Conservation (phyloP, 2,888 invertebrate genomes). For the Philhelius pedissequus region DNA sequence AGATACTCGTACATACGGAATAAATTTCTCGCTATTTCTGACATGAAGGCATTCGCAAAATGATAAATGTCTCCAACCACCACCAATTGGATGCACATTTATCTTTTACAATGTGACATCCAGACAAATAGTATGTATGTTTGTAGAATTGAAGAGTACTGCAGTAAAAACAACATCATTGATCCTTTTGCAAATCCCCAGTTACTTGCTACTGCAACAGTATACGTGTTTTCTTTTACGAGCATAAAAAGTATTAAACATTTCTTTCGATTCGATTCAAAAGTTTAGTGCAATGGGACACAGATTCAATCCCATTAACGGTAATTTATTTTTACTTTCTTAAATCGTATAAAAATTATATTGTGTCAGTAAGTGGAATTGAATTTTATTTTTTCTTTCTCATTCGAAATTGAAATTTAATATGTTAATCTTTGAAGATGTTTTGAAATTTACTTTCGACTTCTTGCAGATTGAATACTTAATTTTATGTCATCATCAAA, state of each 20-base stretch:
- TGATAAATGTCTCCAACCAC: neutral
- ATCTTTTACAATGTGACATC: neutral
- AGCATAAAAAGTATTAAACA: conserved; percentile 20
- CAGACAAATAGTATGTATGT: neutral
- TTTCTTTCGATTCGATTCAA: neutral
- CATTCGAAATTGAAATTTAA: neutral
- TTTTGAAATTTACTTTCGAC: neutral
- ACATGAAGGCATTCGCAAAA: neutral
- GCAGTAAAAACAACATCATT: neutral
- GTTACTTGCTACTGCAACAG: neutral
- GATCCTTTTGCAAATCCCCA: neutral
- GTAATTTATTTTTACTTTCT: conserved; percentile 29
- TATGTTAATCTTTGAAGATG: neutral
- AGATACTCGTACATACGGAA: neutral
- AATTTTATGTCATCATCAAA: too few species aligned
- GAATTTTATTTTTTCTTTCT: neutral
- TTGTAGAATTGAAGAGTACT: neutral
- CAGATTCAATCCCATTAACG: conserved; percentile 38
- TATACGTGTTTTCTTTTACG: neutral
- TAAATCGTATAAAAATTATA: conserved; percentile 15
- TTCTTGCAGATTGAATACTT: too few species aligned
- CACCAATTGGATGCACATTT: neutral
- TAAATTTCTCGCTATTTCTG: neutral
- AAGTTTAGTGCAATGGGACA: conserved; percentile 12
- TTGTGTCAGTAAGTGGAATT: neutral